Evolutionary conservation across 1,140 invertebrate genomes (phyloP).

Genomic region (Oncopeltus fasciatus): DNA sequence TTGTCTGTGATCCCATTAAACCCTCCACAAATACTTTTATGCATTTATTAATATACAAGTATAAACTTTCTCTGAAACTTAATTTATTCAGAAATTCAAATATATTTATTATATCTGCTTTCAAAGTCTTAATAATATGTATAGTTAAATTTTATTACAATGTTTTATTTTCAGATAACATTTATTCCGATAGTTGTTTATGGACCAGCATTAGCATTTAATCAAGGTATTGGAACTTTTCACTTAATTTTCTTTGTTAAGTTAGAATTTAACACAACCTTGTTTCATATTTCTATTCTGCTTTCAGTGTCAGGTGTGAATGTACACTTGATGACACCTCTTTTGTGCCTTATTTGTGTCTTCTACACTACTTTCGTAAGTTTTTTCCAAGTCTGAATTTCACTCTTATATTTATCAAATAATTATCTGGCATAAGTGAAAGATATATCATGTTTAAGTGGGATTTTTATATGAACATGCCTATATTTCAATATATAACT

Average conservation of each 20-base stretch:
- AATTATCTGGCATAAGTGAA: too few species aligned
- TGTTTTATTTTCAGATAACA: constrained; percentile 39
- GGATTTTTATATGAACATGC: too few species aligned
- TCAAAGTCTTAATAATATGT: too few species aligned
- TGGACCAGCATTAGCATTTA: constrained; percentile 56
- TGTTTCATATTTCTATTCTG: constrained; percentile 17
- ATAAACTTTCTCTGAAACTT: too few species aligned
- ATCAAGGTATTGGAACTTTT: constrained; percentile 42
- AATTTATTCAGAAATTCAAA: too few species aligned
- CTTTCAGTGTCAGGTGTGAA: constrained; percentile 54
- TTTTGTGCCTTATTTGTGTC: constrained; percentile 61
- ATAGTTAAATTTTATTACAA: background rate
- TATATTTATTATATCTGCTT: too few species aligned
- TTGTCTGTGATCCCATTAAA: too few species aligned
- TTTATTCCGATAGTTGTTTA: constrained; percentile 58
- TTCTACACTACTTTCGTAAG: constrained; percentile 65
- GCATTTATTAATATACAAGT: too few species aligned
- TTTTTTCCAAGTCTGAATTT: background rate
- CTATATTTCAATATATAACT: too few species aligned
- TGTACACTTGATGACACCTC: constrained; percentile 48
- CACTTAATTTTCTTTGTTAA: background rate
- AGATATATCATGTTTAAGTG: too few species aligned
- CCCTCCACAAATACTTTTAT: too few species aligned
- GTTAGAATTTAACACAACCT: background rate
- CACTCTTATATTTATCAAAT: background rate